Percentiles rank a stretch among this genome's conserved stretches.
Conservation (phyloP, 64 coral and sea anemone species). For the Stichodactyla helianthus region DNA sequence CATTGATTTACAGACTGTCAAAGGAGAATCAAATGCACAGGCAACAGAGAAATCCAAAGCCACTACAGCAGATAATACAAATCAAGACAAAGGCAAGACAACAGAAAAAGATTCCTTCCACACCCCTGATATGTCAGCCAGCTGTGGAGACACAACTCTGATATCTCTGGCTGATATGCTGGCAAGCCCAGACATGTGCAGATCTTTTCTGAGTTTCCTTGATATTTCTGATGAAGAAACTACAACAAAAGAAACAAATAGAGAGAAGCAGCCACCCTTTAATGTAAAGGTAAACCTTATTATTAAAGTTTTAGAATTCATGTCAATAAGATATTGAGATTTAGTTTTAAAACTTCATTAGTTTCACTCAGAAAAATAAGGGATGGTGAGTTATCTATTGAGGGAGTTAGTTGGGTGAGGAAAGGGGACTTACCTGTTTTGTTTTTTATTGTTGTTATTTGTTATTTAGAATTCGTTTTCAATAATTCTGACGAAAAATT, state of each 20-base stretch:
- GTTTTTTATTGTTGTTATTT: too few species aligned
- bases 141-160: not conserved
- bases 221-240: constrained; percentile 49
- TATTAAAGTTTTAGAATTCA: too few species aligned
- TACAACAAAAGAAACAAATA: not conserved
- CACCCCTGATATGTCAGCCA: not conserved
- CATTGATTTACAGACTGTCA: not conserved
- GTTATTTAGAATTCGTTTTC: too few species aligned
- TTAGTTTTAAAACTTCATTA: too few species aligned
- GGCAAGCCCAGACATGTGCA: constrained; percentile 37
- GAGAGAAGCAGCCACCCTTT: not conserved
- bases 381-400: too few species aligned
- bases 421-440: too few species aligned
- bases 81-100: not conserved
- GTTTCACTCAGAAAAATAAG: too few species aligned
- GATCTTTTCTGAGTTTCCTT: constrained; percentile 71
- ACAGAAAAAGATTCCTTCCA: not conserved
- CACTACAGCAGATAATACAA: not conserved
- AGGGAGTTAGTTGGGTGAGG: too few species aligned
- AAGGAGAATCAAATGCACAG: not conserved
- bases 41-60: not conserved
- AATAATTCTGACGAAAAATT: too few species aligned
- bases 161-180: not conserved
- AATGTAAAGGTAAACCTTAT: not conserved
- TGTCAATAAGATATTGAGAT: too few species aligned